Percentiles rank a stretch among this genome's conserved stretches.
Conservation (phyloP, 1,140 invertebrate genomes). For the Bombus pascuorum region DNA sequence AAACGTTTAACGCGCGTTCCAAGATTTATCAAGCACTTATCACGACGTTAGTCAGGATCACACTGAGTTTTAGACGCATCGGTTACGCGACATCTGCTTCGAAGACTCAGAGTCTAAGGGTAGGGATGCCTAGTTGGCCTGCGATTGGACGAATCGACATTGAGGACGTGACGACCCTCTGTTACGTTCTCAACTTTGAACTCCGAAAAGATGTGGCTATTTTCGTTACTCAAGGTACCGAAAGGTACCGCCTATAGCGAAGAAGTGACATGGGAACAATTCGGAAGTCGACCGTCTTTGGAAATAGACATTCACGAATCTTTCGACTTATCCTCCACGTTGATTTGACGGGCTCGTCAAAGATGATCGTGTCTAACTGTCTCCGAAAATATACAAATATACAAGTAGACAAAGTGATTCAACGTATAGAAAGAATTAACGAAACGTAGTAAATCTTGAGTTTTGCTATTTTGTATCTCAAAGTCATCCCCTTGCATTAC, state of each 20-base stretch:
- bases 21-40: constrained; percentile 60
- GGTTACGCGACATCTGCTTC: constrained; percentile 51
- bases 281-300: background rate
- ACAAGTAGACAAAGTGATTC: background rate
- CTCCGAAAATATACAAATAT: background rate
- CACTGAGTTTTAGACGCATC: constrained; percentile 52
- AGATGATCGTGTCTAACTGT: too few relatives aligned
- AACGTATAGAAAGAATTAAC: too few relatives aligned
- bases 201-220: background rate
- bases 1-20: background rate
- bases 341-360: background rate
- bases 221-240: background rate
- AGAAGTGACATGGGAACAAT: background rate
- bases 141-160: constrained; percentile 39
- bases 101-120: background rate
- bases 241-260: too few relatives aligned
- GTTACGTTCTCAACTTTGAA: constrained; percentile 40
- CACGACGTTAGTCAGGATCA: constrained; percentile 41
- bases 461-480: too few relatives aligned
- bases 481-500: too few relatives aligned
- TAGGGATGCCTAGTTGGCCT: constrained; percentile 11
- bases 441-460: too few relatives aligned
- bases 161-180: background rate
- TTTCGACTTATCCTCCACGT: background rate
- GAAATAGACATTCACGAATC: background rate